Percentiles rank a stretch among this genome's conserved stretches.
Conservation (phyloP, 1,140 invertebrate genomes). For the Danaus plexippus region DNA sequence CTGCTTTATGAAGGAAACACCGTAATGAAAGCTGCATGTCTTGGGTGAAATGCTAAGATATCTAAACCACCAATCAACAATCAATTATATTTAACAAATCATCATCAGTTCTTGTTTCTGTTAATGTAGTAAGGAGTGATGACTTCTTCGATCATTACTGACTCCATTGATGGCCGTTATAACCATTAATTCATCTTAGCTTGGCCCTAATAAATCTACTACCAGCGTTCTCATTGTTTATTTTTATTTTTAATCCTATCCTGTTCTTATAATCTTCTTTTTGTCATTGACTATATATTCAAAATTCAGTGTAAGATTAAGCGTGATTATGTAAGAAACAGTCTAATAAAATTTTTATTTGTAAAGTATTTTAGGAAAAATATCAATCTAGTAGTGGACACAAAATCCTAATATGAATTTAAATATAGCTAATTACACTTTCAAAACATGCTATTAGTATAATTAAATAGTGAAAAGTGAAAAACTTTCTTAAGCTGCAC, state of each 20-base stretch:
- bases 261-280: no score
- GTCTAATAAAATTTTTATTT: no score
- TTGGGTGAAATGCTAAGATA: no score
- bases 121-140: slow-evolving; percentile 26
- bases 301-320: no score
- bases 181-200: slow-evolving; percentile 29
- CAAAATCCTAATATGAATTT: not conserved
- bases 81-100: slow-evolving; percentile 15
- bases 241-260: no score
- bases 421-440: no score
- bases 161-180: slow-evolving; percentile 21
- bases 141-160: slow-evolving; percentile 21
- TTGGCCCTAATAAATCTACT: slow-evolving; percentile 19
- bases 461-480: slow-evolving; percentile 37
- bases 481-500: slow-evolving; percentile 32
- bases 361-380: not conserved
- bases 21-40: no score
- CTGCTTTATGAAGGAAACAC: no score
- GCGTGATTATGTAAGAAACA: no score
- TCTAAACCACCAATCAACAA: no score
- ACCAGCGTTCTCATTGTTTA: slow-evolving; percentile 19
- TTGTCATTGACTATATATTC: no score
- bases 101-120: slow-evolving; percentile 23
- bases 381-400: not conserved
- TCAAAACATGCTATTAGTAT: slow-evolving; percentile 1